These are phyloP conservation scores for Schizopygopsis pylzovi DNA, from an alignment of 2,797 vertebrate species.

Conservation along the genomic window DNA sequence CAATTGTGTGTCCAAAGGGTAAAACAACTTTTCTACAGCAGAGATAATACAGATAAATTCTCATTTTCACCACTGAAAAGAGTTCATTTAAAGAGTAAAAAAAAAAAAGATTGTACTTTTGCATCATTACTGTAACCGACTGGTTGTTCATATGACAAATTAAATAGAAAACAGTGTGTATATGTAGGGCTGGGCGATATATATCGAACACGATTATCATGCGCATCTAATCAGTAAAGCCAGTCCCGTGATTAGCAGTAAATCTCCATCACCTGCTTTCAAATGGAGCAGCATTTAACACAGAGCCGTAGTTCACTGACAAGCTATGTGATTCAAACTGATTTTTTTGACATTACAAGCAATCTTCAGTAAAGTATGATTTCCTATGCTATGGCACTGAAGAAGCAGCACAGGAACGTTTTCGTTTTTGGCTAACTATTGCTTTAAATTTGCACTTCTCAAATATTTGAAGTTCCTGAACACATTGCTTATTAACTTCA, in stretches of 20 bases:
- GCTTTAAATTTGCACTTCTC: slow-evolving; percentile 2
- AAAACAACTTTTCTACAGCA: not conserved
- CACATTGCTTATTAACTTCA: slow-evolving; percentile 35
- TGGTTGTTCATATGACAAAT: not conserved
- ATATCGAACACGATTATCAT: too few relatives aligned
- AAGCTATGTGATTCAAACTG: not conserved
- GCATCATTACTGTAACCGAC: not conserved
- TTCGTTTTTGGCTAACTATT: not conserved
- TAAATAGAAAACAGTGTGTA: too few relatives aligned
- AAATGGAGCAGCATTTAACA: too few relatives aligned
- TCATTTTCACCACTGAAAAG: not conserved
- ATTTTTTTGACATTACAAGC: not conserved
- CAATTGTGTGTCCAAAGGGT: not conserved
- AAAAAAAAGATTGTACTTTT: not conserved
- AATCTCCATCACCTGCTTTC: too few relatives aligned
- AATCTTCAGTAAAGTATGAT: not conserved
- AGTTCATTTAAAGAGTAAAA: too few relatives aligned
- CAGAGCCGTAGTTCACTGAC: too few relatives aligned
- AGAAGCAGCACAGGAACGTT: not conserved
- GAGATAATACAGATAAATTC: not conserved
- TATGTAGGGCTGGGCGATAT: not conserved
- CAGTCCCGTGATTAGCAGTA: too few relatives aligned
- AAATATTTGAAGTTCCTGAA: slow-evolving; percentile 49
- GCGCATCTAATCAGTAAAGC: too few relatives aligned
- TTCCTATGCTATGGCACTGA: not conserved